Evolutionary conservation across 1,140 invertebrate genomes (phyloP).

Genomic region (Drosophila aff.): DNA sequence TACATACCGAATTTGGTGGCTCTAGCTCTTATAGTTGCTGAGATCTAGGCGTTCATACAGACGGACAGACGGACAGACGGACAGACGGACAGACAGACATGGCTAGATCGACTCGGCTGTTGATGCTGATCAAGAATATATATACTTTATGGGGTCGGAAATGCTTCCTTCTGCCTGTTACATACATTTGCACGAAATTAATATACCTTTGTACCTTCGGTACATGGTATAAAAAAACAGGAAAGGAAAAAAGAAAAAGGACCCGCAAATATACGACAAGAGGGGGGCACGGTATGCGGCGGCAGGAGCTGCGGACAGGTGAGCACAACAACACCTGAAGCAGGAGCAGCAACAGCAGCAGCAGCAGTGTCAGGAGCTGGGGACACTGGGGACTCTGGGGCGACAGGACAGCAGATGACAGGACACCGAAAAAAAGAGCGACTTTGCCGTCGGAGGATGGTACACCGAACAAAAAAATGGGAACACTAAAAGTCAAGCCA

Average conservation of each 20-base stretch:
- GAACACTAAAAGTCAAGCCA: background rate
- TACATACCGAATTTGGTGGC: too few relatives aligned
- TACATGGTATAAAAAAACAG: too few relatives aligned
- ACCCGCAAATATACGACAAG: slow-evolving; percentile 22
- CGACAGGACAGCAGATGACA: slow-evolving; percentile 15
- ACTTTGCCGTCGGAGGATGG: background rate
- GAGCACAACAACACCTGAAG: slow-evolving; percentile 49
- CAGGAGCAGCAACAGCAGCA: background rate
- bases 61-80: too few relatives aligned
- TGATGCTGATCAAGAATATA: too few relatives aligned
- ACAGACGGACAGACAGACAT: too few relatives aligned
- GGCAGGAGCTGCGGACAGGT: slow-evolving; percentile 28
- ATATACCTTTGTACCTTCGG: too few relatives aligned
- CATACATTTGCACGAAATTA: too few relatives aligned
- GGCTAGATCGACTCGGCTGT: too few relatives aligned
- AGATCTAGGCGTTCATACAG: too few relatives aligned
- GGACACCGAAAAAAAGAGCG: slow-evolving; percentile 11
- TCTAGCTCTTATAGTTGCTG: too few relatives aligned
- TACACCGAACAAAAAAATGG: background rate
- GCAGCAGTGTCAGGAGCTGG: background rate
- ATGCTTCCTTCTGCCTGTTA: too few relatives aligned
- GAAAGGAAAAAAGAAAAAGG: background rate
- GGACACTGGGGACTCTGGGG: background rate
- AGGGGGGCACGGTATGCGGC: background rate
- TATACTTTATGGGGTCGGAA: too few relatives aligned